Base-by-base conservation (phyloP, 2,797 vertebrate species). In the Typhlichthys subterraneus region DNA sequence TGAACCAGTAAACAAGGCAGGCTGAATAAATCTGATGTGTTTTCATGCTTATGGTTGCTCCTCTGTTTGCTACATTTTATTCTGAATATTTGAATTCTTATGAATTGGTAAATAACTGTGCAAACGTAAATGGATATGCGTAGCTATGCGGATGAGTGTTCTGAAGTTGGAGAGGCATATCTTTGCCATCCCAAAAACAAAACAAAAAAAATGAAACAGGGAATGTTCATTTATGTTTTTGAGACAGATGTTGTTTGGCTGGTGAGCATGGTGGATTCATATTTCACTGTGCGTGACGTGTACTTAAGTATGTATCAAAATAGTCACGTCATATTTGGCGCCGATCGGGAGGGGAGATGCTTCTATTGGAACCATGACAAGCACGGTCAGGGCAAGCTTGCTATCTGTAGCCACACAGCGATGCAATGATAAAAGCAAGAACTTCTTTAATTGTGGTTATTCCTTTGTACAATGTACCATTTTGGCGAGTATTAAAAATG, bases 1-100 rank as follows among this genome's bases (percentile, higher is more conserved):
- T 92, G 91, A 91, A 92, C 91, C 92, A 86, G 91, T 93, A 93
- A 94, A 93, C 92, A 93, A 93, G 91, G 90, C 90, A 87, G 90
- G 86, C 88, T 82, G 91, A 91, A 93, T 92, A 92, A 92, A 93
- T 92, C 90, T 93, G 92, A 93, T 93, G 92, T 91, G 90, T 92
- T 93, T 92, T 93, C 91, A 92, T 91, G 90, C 90, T 93, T 89
- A 87, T 83, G 90, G 89, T 87, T 87, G 83, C 90, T 89, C 83
- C 82, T 89, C 83, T 89, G 88, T 92, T 92, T 90, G 88, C 86
- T 90, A 92, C 90, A 88, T 90, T 94, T 93, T 93, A 92, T 92
- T 92, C 89, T 52, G 86, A 90, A 91, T 91, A 93, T 93, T 93
- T 90, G 88, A 93, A 92, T 92, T 91, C 85, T 90, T 88, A 91